These are phyloP conservation scores for Onychomys arenicola DNA, from an alignment of 2,797 vertebrate genomes.

Conservation along the genomic window DNA sequence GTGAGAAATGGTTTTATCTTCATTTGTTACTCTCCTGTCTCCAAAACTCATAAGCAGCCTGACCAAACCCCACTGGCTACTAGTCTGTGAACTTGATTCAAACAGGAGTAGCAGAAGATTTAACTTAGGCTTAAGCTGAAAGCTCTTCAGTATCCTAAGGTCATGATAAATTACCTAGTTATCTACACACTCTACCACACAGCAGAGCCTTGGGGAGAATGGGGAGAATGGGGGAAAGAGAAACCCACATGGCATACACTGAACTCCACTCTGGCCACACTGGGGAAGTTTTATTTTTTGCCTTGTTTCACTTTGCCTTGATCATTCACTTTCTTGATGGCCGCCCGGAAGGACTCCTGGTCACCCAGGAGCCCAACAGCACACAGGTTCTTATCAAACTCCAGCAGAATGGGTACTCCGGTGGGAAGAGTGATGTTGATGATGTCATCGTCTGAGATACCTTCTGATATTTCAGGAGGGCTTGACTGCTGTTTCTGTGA, in stretches of 20 bases:
- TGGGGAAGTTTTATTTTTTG: conserved; percentile 80
- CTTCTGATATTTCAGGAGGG: conserved; percentile 97
- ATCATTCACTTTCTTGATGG: conserved; percentile 98
- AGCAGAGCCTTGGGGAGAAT: conserved; percentile 41
- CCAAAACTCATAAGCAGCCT: neutral
- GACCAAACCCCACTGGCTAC: neutral
- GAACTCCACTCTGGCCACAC: neutral
- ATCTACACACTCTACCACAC: neutral
- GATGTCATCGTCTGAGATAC: conserved; percentile 95
- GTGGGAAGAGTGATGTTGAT: conserved; percentile 95
- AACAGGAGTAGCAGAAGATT: neutral
- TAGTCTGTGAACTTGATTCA: conserved; percentile 28
- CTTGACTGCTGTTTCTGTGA: conserved; percentile 98
- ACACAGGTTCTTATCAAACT: conserved; percentile 94
- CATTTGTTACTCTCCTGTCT: conserved; percentile 20
- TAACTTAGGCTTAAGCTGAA: neutral
- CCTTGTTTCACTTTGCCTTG: conserved; percentile 94
- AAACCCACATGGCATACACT: conserved; percentile 35
- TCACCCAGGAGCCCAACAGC: conserved; percentile 95
- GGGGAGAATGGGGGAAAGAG: neutral
- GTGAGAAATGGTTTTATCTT: neutral
- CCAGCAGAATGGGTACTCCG: conserved; percentile 95
- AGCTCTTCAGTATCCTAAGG: neutral
- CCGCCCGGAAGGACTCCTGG: conserved; percentile 95
- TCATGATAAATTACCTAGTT: neutral